Percentiles rank a stretch among this genome's conserved stretches.
Evolutionary conservation across 2,113 vertebrate genomes (phyloP).

Genomic region (Psittacula cyanocephala): DNA sequence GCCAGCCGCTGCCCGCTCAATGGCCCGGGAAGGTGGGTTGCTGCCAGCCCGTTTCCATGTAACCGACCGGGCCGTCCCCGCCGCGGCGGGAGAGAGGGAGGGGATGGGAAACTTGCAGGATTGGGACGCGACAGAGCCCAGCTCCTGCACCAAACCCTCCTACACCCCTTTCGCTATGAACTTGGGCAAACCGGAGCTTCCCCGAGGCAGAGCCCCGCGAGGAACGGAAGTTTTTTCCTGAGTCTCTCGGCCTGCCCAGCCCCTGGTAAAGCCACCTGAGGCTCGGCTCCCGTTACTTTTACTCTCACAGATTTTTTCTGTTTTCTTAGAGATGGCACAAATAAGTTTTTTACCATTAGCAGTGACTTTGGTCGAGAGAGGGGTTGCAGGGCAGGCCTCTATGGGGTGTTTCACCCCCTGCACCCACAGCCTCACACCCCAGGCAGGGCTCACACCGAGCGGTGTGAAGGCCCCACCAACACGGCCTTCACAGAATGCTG

Average conservation of each 20-base stretch:
- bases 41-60: not conserved
- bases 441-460: not conserved
- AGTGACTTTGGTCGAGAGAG: not conserved
- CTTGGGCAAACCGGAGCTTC: not conserved
- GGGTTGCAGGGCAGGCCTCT: not conserved
- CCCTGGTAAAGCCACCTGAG: not conserved
- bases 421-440: accelerated
- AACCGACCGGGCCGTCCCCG: not conserved
- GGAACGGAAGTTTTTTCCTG: not conserved
- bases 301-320: not conserved
- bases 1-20: not conserved
- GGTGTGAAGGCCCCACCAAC: accelerated
- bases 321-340: not conserved
- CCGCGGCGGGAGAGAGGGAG: not conserved
- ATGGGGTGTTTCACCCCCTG: not conserved
- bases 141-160: not conserved
- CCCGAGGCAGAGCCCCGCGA: not conserved
- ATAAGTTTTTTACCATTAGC: not conserved
- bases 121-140: too few species aligned
- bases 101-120: not conserved
- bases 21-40: not conserved
- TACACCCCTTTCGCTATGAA: not conserved
- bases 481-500: too few species aligned
- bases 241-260: not conserved
- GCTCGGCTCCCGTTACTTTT: not conserved